These are phyloP conservation scores for Antrozous pallidus DNA, from an alignment of 2,797 vertebrate species.

Conservation along the genomic window DNA sequence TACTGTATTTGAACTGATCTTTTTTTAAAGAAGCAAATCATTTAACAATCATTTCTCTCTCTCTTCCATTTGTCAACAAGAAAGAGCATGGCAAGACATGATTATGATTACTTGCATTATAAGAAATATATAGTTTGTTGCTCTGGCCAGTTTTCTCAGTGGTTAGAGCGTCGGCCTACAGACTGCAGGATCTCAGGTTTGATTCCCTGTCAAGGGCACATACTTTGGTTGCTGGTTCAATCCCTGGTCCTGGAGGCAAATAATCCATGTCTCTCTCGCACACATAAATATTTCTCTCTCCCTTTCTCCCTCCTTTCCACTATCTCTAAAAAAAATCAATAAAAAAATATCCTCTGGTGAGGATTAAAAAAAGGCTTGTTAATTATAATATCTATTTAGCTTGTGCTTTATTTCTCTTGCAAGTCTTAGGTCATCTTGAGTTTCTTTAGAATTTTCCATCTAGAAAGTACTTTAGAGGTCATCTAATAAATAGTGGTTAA, in stretches of 20 bases:
- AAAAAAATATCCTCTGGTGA: too few species aligned
- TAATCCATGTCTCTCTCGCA: too few species aligned
- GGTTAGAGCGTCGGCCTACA: too few species aligned
- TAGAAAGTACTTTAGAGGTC: not conserved
- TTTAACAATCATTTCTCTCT: slow-evolving; percentile 15
- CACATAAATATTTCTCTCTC: too few species aligned
- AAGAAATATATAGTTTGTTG: not conserved
- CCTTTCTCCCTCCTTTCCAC: too few species aligned
- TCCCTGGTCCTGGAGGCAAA: too few species aligned
- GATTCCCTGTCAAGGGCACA: too few species aligned
- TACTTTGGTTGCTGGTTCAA: too few species aligned
- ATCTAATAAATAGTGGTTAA: not conserved
- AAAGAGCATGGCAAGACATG: not conserved
- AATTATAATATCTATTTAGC: slow-evolving; percentile 3
- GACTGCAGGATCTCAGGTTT: too few species aligned
- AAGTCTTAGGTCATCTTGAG: slow-evolving; percentile 24
- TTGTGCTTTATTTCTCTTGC: slow-evolving; percentile 15
- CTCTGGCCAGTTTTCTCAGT: too few species aligned
- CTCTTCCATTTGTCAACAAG: not conserved
- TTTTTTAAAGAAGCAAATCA: not conserved
- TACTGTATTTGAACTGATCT: not conserved
- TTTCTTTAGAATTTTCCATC: not conserved
- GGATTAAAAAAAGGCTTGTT: not conserved
- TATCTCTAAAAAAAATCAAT: too few species aligned
- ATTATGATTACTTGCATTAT: slow-evolving; percentile 17